Base-by-base conservation (phyloP, 2,888 invertebrate species). In the Hirtodrosophila duncani region DNA sequence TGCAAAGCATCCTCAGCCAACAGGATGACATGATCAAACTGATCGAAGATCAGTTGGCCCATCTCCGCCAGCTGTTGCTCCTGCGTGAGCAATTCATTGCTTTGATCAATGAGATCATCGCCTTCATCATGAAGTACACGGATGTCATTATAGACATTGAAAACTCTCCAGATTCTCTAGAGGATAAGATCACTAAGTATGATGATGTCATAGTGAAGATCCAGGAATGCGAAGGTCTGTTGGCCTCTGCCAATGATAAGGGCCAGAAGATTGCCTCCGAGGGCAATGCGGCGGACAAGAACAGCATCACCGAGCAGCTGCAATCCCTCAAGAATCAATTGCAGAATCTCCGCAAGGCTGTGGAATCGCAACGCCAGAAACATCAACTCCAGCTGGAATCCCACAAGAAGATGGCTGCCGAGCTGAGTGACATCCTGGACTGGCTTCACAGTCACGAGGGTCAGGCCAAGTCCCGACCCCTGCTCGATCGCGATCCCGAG, bases 181-280 rank as follows among this genome's bases (percentile, higher is more conserved):
- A 95, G 83, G 95, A 95, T 27, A 96, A 95, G 83, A 95, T 97
- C 39, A 93, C 93, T 77, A 91, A 93, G 41, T 96, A 96, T 74
- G 94, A 95, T 79, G 93, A 95, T 64, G 91, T 95, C 0, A 94
- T 96, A 59, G 87, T 91, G 0, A 94, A 94, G 82, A 95, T 97
- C 41, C 96, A 95, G 87, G 95, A 95, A 75, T 95, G 94, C 83
- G 97, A 97, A 85, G 96, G 96, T 6, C 88, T 93, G 21, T 87
- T 97, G 5, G 94, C 95, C 0, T 92, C 94, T 3, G 96, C 97
- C 0, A 92, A 92, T 8, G 97, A 97, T 81, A 97, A 97, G 84
- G 97, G 97, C 0, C 94, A 95, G 81, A 95, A 96, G 85, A 97
- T 98, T 20, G 95, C 95, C 0, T 92, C 93, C 0, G 97, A 97